A percentile compares a stretch with the other conserved stretches of the same genome.
phyloP scores from a whole-genome alignment of 30 jellyfish, hydroid and myxozoan genomes.

The Turritopsis dohrnii region DNA sequence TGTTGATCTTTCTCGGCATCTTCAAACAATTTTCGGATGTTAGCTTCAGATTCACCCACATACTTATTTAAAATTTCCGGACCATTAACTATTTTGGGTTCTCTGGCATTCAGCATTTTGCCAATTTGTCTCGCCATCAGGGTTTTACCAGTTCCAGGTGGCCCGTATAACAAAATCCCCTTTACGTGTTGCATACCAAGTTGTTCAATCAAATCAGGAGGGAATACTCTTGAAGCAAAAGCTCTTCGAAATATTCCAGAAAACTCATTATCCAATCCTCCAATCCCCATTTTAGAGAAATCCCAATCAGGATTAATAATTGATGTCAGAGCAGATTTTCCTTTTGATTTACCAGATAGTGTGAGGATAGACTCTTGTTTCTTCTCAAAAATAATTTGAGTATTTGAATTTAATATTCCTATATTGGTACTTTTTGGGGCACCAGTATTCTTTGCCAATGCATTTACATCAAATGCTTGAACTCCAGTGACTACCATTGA shows the following conservation, averaged over 20 bases:
- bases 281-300: conserved; percentile 96
- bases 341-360: conserved; percentile 82
- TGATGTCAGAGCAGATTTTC: conserved; percentile 77
- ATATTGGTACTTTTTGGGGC: background rate
- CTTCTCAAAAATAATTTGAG: conserved; percentile 62
- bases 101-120: conserved; percentile 90
- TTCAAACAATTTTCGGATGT: conserved; percentile 68
- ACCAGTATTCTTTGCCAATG: background rate
- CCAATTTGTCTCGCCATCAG: conserved; percentile 97
- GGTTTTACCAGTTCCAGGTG: conserved; percentile 99
- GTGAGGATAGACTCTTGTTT: conserved; percentile 52
- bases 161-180: conserved; percentile 94
- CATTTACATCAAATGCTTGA: background rate
- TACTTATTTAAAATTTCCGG: conserved; percentile 97
- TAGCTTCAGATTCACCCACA: conserved; percentile 99
- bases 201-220: conserved; percentile 94
- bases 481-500: background rate
- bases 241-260: conserved; percentile 93
- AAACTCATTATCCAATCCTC: conserved; percentile 98
- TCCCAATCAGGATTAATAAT: conserved; percentile 98
- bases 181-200: conserved; percentile 97
- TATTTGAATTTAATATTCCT: conserved; percentile 74
- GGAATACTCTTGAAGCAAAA: conserved; percentile 97
- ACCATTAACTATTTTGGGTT: conserved; percentile 97
- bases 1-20: conserved; percentile 86